Conservation (phyloP, 2,888 invertebrate genomes). For the Rhamnusium bicolor region DNA sequence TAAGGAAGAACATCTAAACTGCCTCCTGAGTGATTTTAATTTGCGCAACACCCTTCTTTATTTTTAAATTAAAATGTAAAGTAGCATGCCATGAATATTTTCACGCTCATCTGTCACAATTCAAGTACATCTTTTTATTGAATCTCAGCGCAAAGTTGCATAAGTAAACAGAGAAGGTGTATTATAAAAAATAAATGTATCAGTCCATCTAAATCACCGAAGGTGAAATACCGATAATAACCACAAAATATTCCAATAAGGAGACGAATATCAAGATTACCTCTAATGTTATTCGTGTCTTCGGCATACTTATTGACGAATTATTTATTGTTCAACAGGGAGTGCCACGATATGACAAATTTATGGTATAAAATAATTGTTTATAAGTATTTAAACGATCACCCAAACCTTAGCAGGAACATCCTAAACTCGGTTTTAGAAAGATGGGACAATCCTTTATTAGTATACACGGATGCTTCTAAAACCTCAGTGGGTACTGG, state of each 20-base stretch:
- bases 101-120: constrained; percentile 15
- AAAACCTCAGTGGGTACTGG: too few relatives aligned
- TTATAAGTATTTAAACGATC: neutral
- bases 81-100: neutral
- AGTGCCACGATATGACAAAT: neutral
- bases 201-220: constrained; percentile 4
- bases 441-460: too few relatives aligned
- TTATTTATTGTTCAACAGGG: neutral
- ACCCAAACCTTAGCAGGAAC: too few relatives aligned
- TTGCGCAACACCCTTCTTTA: neutral
- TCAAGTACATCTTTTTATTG: constrained; percentile 12
- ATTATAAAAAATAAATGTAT: constrained; percentile 3
- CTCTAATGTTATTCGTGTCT: neutral
- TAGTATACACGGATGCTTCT: too few relatives aligned
- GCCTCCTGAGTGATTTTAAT: neutral
- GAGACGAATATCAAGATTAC: neutral
- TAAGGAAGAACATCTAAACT: neutral
- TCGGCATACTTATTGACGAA: neutral
- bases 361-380: neutral
- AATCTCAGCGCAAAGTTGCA: constrained; percentile 5
- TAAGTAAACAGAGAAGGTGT: constrained; percentile 3
- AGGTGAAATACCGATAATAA: constrained; percentile 11
- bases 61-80: neutral
- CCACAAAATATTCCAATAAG: neutral
- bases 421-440: too few relatives aligned